Evolutionary conservation across 2,113 vertebrate genomes (phyloP).

Genomic region (Mus pahari): DNA sequence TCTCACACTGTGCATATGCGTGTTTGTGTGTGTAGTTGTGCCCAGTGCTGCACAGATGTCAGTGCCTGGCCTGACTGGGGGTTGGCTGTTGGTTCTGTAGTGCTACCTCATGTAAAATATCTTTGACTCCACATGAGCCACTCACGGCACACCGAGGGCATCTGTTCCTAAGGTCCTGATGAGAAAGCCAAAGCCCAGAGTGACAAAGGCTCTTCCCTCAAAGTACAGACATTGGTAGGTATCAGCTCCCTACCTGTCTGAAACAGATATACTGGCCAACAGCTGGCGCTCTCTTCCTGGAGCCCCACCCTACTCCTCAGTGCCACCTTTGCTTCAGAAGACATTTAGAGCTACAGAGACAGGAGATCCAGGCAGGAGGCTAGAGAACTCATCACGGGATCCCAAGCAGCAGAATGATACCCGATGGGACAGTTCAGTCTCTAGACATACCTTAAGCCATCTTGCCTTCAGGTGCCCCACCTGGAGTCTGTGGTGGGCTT

Average conservation of each 20-base stretch:
- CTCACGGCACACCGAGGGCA: neutral
- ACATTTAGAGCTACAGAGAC: neutral
- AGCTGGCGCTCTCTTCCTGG: neutral
- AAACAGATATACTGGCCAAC: neutral
- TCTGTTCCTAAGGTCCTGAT: neutral
- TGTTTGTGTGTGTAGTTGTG: neutral
- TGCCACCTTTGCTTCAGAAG: neutral
- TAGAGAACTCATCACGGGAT: neutral
- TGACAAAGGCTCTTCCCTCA: neutral
- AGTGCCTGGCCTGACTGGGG: neutral
- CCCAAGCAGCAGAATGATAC: neutral
- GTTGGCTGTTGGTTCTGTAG: neutral
- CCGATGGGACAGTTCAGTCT: accelerated
- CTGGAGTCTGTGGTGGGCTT: neutral
- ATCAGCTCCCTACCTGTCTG: neutral
- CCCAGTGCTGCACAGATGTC: neutral
- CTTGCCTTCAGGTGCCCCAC: neutral
- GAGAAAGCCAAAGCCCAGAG: constrained; percentile 12
- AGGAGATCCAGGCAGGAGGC: neutral
- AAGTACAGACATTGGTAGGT: neutral
- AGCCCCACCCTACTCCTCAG: accelerated
- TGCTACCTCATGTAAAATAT: neutral
- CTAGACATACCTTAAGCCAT: neutral
- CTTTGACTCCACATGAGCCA: neutral
- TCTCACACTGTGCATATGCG: no score